Conservation (phyloP, 2,113 vertebrate species). For the Ploceus nigricollis region DNA sequence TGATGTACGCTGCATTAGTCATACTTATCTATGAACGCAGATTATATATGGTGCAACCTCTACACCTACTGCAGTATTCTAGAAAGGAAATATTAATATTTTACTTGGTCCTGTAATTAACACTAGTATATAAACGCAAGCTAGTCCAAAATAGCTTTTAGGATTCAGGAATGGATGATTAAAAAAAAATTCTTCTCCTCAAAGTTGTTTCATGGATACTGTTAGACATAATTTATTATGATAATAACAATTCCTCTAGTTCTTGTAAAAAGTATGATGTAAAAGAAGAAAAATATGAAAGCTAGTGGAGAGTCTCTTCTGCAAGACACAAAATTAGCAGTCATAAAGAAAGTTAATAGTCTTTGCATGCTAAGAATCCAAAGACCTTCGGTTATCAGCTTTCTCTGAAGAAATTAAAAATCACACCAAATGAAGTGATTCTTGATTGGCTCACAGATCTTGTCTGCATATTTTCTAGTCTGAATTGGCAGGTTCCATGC, state of each 20-base stretch:
- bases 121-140: neutral
- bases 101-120: constrained; percentile 33
- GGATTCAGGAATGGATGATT: neutral
- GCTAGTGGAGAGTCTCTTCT: neutral
- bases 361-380: neutral
- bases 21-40: constrained; percentile 17
- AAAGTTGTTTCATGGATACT: neutral
- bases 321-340: neutral
- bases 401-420: neutral
- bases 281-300: neutral
- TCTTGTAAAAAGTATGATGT: neutral
- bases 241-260: neutral
- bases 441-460: neutral
- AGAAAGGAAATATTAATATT: constrained; percentile 17
- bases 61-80: neutral
- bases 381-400: neutral
- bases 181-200: neutral
- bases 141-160: neutral
- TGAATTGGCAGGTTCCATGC: neutral
- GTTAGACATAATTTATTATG: neutral
- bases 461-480: neutral
- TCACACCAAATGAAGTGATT: neutral
- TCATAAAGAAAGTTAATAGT: neutral
- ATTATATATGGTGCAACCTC: constrained; percentile 1
- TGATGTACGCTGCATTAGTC: constrained; percentile 32